Evolutionary conservation across 2,888 invertebrate species (phyloP), one percentile per base, ranked within the genome.

Genomic region (Plebejus melissa): DNA sequence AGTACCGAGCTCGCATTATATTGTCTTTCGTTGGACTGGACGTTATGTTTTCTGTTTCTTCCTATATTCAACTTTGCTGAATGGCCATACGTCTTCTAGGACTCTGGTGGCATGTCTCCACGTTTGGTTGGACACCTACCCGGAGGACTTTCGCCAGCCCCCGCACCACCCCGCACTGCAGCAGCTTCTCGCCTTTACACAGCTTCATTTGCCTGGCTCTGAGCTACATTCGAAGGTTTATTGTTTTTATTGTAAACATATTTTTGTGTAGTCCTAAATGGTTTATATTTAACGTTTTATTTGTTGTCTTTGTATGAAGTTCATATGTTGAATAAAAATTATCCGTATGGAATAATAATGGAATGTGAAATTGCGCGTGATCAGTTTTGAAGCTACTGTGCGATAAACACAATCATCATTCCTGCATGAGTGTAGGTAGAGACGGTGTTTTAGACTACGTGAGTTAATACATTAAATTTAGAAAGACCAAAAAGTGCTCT

Each of bases 41-140:
- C 22, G 22, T 22, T 54, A 38, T 74, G 13, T 71, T 50, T 4
- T 22, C 46, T 46, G 11, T 46, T 71, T 13, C 28, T n/a, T 46
- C n/a, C 38, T 70, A 58, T 58, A 58, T 60, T 60, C 7, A 32
- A 74, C 58, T 58, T 41, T 65, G 65, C 38, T 41, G 16, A 38
- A 41, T 28, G 50, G n/a, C 69, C 50, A 22, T 58, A 65, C 57
- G 58, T 78, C 75, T 79, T 79, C 76, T 77, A 97, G 97, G 91
- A 97, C 98, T 79, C 95, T 98, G 88, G 96, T 98, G 82, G 97
- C 97, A 81, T 97, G 97, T 78, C 95, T 99, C 80, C 98, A 98
- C 87, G 98, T 99, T 70, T 99, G 99, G 99, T 91, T 99, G 86
- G 99, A 99, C 92, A 97, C 98, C 77, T 99, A 98, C 89, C 98